Evolutionary conservation across 1,140 invertebrate genomes (phyloP).

Genomic region (Stratiolaelaps scimitus): DNA sequence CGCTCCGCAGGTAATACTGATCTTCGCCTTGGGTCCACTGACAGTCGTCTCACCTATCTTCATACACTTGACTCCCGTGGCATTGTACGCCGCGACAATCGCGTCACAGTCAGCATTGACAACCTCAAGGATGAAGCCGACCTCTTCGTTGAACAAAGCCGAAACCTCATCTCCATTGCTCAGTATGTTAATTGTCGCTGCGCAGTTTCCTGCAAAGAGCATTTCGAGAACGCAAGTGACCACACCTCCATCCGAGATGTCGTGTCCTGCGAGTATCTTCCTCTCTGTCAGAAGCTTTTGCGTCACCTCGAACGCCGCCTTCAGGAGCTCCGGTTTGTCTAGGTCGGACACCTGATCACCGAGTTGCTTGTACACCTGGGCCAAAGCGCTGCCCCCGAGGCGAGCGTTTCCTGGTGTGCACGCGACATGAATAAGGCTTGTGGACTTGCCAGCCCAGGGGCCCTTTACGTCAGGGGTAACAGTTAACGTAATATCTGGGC

Average conservation of each 20-base stretch:
- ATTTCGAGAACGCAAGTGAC: slow-evolving; percentile 82
- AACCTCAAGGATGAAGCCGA: slow-evolving; percentile 82
- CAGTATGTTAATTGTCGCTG: slow-evolving; percentile 52
- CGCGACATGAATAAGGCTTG: slow-evolving; percentile 51
- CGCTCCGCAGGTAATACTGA: slow-evolving; percentile 36
- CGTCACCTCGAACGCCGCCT: slow-evolving; percentile 62
- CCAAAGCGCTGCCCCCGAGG: slow-evolving; percentile 77
- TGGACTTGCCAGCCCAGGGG: slow-evolving; percentile 44
- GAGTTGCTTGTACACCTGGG: slow-evolving; percentile 75
- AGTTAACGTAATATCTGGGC: slow-evolving; percentile 61
- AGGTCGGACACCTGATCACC: slow-evolving; percentile 69
- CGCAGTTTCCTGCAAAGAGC: slow-evolving; percentile 79
- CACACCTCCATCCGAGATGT: slow-evolving; percentile 89
- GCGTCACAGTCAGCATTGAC: slow-evolving; percentile 45
- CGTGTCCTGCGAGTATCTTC: slow-evolving; percentile 74
- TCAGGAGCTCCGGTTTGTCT: slow-evolving; percentile 53
- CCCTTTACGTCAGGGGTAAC: slow-evolving; percentile 79
- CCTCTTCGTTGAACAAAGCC: slow-evolving; percentile 75
- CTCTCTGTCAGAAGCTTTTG: slow-evolving; percentile 64
- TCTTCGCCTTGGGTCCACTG: slow-evolving; percentile 54
- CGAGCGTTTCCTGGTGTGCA: slow-evolving; percentile 44
- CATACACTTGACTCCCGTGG: slow-evolving; percentile 51
- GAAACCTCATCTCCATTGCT: slow-evolving; percentile 29
- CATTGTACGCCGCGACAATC: slow-evolving; percentile 51
- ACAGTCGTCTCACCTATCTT: slow-evolving; percentile 56